These are phyloP conservation scores for Equus quagga DNA, from an alignment of 2,113 vertebrate species.

Conservation along the genomic window DNA sequence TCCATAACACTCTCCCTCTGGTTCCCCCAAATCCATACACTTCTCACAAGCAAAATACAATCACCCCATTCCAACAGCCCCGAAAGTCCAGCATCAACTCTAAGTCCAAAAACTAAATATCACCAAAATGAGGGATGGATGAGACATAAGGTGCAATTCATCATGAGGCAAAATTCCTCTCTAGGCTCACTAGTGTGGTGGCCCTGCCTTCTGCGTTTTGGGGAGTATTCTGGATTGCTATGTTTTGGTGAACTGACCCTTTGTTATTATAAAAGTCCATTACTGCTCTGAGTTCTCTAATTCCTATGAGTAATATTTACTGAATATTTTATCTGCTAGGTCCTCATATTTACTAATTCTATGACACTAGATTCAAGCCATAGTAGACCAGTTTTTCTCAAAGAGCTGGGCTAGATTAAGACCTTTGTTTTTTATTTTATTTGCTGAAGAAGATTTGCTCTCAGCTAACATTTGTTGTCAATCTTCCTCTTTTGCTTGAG, in stretches of 20 bases:
- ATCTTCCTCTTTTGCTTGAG: no score
- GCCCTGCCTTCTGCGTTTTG: not conserved
- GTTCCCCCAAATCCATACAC: not conserved
- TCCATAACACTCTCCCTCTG: not conserved
- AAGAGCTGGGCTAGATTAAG: not conserved
- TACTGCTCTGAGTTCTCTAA: not conserved
- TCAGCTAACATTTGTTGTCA: no score
- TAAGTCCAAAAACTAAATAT: conserved; percentile 17
- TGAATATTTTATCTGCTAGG: not conserved
- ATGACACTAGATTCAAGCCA: not conserved
- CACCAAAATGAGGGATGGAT: not conserved
- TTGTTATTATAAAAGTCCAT: not conserved
- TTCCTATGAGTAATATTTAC: not conserved
- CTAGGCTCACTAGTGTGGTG: not conserved
- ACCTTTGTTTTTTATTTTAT: not conserved
- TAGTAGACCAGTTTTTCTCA: not conserved
- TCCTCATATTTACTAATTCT: not conserved
- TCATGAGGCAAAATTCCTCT: not conserved
- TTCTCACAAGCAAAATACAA: not conserved
- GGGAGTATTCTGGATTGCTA: not conserved
- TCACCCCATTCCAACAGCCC: not conserved
- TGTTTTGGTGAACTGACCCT: not conserved
- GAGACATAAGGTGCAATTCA: not conserved
- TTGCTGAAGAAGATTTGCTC: no score
- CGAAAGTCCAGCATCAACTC: not conserved